These are phyloP conservation scores for Armadillidium nasatum DNA, from an alignment of 1,140 invertebrate genomes.

Conservation along the genomic window DNA sequence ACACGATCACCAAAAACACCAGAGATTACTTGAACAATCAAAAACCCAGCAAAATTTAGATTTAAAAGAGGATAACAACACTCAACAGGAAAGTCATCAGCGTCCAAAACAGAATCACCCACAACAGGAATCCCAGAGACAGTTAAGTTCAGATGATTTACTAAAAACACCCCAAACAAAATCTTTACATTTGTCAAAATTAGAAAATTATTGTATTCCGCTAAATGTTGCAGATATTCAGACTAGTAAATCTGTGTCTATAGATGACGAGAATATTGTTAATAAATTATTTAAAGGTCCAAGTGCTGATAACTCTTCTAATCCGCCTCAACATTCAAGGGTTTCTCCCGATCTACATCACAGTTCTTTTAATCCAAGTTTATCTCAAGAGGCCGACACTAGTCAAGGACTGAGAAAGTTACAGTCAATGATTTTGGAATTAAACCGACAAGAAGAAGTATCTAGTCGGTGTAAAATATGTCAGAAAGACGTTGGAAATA, in stretches of 20 bases:
- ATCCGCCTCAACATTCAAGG: background rate
- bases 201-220: background rate
- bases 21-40: too few relatives aligned
- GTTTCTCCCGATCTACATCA: background rate
- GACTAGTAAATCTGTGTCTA: background rate
- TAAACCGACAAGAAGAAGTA: conserved; percentile 62
- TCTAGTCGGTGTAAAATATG: conserved; percentile 57
- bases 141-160: background rate
- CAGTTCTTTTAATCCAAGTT: background rate
- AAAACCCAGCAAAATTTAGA: too few relatives aligned
- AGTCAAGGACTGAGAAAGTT: conserved; percentile 75
- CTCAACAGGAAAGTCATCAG: too few relatives aligned
- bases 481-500: conserved; percentile 57
- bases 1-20: too few relatives aligned
- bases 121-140: background rate
- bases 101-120: too few relatives aligned
- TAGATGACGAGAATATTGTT: background rate
- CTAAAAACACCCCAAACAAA: too few relatives aligned
- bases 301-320: background rate
- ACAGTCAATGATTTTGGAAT: conserved; percentile 84
- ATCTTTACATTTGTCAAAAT: background rate
- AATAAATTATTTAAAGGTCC: background rate
- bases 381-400: conserved; percentile 35
- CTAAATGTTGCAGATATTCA: background rate
- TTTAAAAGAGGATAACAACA: too few relatives aligned